phyloP scores from a whole-genome alignment of 1,140 invertebrate genomes.

The Luehdorfia chinensis region DNA sequence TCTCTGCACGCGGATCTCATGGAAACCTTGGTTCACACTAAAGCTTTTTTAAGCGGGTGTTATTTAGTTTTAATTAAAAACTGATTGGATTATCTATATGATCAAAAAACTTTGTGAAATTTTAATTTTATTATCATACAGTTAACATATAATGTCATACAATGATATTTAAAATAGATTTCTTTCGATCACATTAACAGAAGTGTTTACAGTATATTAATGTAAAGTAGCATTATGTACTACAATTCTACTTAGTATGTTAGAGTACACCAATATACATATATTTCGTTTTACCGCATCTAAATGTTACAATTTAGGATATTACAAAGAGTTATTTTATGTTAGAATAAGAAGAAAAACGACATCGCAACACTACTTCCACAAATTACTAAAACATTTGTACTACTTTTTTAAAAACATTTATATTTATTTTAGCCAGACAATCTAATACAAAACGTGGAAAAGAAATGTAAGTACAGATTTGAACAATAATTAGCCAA shows the following conservation, averaged over 20 bases:
- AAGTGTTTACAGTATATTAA: slow-evolving; percentile 35
- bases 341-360: not conserved
- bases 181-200: slow-evolving; percentile 57
- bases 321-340: not conserved
- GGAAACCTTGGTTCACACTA: too few species aligned
- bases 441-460: too few species aligned
- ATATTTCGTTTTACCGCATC: too few species aligned
- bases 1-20: too few species aligned
- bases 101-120: slow-evolving; percentile 14
- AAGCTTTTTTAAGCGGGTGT: too few species aligned
- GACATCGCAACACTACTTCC: slow-evolving; percentile 3
- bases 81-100: too few species aligned
- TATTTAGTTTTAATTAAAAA: too few species aligned
- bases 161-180: slow-evolving; percentile 75
- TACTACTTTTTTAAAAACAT: slow-evolving; percentile 17
- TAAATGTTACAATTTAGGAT: slow-evolving; percentile 2
- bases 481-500: slow-evolving; percentile 30
- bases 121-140: slow-evolving; percentile 63
- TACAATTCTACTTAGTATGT: slow-evolving; percentile 13
- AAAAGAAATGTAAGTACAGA: slow-evolving; percentile 2
- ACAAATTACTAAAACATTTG: slow-evolving; percentile 4
- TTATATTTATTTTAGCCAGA: too few species aligned
- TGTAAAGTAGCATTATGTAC: slow-evolving; percentile 10
- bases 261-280: too few species aligned
- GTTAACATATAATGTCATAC: slow-evolving; percentile 68